These are phyloP conservation scores for Suricata suricatta DNA, from an alignment of 2,113 vertebrate species.

Conservation along the genomic window DNA sequence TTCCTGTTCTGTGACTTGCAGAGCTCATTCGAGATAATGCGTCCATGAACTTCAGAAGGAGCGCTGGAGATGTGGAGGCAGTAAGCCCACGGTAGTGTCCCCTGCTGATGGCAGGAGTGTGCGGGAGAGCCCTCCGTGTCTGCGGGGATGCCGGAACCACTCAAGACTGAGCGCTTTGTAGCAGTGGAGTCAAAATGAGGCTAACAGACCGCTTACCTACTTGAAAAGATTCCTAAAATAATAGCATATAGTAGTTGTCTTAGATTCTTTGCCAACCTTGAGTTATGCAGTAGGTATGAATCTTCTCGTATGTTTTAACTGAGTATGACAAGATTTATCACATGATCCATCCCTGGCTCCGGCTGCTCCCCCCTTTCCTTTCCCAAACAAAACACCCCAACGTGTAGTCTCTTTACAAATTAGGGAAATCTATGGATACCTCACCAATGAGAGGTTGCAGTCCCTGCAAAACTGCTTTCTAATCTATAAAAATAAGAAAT, in stretches of 20 bases:
- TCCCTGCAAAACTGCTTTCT: background rate
- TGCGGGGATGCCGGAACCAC: too few species aligned
- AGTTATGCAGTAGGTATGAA: background rate
- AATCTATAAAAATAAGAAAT: background rate
- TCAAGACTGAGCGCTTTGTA: background rate
- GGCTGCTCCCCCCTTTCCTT: background rate
- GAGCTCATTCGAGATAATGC: background rate
- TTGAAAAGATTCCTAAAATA: background rate
- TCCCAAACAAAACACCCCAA: background rate
- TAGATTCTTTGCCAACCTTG: slow-evolving; percentile 3
- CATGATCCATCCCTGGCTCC: background rate
- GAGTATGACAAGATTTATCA: background rate
- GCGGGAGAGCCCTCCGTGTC: background rate
- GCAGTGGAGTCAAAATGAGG: background rate
- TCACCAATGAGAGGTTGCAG: background rate
- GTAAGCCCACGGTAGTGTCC: background rate
- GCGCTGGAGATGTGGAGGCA: too few species aligned
- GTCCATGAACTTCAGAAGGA: background rate
- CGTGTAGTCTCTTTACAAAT: background rate
- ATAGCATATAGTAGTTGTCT: background rate
- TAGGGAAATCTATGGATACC: background rate
- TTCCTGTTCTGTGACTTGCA: background rate
- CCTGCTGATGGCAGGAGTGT: background rate
- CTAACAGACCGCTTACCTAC: background rate
- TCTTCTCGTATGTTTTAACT: background rate